Evolutionary conservation across 2,797 vertebrate species (phyloP).

Genomic region (Schizopygopsis malacanthus): DNA sequence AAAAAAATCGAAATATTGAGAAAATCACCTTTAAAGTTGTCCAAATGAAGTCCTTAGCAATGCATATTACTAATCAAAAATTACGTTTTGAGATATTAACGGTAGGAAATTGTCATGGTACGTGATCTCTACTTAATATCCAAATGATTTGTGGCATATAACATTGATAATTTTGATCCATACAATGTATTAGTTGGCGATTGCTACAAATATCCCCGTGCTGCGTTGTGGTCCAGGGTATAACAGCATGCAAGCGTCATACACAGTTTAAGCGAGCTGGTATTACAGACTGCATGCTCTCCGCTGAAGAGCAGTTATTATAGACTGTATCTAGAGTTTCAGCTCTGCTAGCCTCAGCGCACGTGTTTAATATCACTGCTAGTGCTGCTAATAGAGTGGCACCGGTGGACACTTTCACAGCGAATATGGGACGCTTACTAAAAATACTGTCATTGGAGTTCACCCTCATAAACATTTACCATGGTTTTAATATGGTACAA

Average conservation of each 20-base stretch:
- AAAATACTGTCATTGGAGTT: background rate
- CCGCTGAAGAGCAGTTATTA: constrained; percentile 8
- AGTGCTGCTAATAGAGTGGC: constrained; percentile 5
- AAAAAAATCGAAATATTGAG: background rate
- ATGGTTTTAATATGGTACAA: background rate
- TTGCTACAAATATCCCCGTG: background rate
- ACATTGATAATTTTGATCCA: background rate
- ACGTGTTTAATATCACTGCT: constrained; percentile 4
- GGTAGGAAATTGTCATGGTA: background rate
- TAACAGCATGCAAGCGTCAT: background rate
- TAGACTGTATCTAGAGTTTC: background rate
- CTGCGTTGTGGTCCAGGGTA: background rate
- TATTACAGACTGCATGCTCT: background rate
- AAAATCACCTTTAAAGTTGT: background rate
- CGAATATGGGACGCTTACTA: background rate
- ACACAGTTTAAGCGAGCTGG: background rate
- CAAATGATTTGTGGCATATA: background rate
- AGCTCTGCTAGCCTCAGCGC: constrained; percentile 12
- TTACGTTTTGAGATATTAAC: no score
- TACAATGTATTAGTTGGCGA: background rate
- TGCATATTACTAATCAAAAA: background rate
- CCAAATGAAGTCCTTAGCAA: background rate
- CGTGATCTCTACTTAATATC: background rate
- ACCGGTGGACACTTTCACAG: background rate
- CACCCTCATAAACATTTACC: background rate